Evolutionary conservation across 2,888 invertebrate genomes (phyloP).

Genomic region (Mythimna albipuncta): DNA sequence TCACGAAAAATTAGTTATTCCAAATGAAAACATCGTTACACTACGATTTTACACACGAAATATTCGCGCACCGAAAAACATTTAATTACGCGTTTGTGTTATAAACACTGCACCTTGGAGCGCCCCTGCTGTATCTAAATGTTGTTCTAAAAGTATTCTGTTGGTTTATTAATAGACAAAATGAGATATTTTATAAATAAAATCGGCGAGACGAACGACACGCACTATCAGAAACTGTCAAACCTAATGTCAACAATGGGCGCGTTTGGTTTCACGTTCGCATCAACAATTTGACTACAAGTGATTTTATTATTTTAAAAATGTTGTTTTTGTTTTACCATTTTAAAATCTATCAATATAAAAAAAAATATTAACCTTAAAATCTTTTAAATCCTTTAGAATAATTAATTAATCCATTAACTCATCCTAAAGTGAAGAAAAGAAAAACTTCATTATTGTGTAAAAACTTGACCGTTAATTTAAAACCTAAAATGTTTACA

Average conservation of each 20-base stretch:
- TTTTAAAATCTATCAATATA: too few species aligned
- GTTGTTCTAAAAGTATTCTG: constrained; percentile 82
- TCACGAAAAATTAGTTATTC: constrained; percentile 62
- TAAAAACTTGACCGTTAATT: too few species aligned
- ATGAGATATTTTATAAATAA: constrained; percentile 85
- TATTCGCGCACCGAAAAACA: constrained; percentile 70
- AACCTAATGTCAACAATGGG: constrained; percentile 51
- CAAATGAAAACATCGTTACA: constrained; percentile 72
- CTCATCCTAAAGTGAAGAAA: too few species aligned
- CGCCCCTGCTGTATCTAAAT: constrained; percentile 77
- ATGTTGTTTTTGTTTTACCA: too few species aligned
- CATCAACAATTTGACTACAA: constrained; percentile 1
- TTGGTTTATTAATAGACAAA: constrained; percentile 85
- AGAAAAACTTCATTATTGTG: too few species aligned
- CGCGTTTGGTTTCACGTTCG: constrained; percentile 36
- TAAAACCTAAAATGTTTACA: too few species aligned
- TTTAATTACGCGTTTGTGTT: constrained; percentile 69
- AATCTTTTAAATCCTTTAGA: too few species aligned
- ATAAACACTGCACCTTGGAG: constrained; percentile 79
- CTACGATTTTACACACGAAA: constrained; percentile 52
- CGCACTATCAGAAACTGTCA: constrained; percentile 63
- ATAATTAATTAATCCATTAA: too few species aligned
- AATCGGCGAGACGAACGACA: constrained; percentile 67
- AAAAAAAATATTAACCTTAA: too few species aligned
- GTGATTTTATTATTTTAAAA: too few species aligned